Evolutionary conservation across 2,797 vertebrate species (phyloP).

Genomic region (Scleropages formosus): DNA sequence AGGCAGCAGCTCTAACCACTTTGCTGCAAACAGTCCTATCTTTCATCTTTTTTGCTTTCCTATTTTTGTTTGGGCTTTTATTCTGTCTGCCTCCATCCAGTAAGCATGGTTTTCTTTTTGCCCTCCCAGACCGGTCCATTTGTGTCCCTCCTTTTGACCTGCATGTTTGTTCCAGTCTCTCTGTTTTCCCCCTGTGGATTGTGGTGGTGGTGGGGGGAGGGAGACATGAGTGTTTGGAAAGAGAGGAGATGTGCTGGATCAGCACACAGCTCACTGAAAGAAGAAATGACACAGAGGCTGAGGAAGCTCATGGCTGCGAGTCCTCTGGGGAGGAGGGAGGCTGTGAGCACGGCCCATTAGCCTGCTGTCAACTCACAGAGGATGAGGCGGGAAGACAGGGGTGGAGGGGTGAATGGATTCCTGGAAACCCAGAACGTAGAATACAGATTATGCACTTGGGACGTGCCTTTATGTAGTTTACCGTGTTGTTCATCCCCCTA

Average conservation of each 20-base stretch:
- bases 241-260: too few relatives aligned
- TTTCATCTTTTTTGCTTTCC: too few relatives aligned
- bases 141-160: too few relatives aligned
- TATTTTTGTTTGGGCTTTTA: not conserved
- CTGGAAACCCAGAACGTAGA: too few relatives aligned
- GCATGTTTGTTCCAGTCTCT: too few relatives aligned
- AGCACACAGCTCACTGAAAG: not conserved
- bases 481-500: not conserved
- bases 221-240: not conserved
- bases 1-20: too few relatives aligned
- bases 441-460: not conserved
- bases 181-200: too few relatives aligned
- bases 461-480: not conserved
- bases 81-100: not conserved
- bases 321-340: conserved; percentile 39
- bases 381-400: not conserved
- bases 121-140: too few relatives aligned
- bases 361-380: conserved; percentile 29
- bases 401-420: not conserved
- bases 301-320: conserved; percentile 34
- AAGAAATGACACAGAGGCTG: not conserved
- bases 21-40: too few relatives aligned
- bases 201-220: too few relatives aligned
- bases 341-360: conserved; percentile 33
- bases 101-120: too few relatives aligned